A percentile compares a stretch with the other conserved stretches of the same genome.
Evolutionary conservation across 2,888 invertebrate species (phyloP).

Genomic region (Gymnocheta viridis): DNA sequence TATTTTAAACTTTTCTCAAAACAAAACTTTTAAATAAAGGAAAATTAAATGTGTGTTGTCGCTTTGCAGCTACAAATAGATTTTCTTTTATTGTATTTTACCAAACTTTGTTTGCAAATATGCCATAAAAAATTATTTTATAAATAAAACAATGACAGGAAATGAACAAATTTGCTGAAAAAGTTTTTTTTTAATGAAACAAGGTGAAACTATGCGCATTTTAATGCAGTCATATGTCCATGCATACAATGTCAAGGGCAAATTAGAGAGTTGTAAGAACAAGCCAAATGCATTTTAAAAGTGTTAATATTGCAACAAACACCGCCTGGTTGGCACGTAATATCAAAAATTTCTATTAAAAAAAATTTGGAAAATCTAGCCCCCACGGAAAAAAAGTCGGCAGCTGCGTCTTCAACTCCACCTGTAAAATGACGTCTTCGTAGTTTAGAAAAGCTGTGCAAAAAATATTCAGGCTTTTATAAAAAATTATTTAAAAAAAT

Average conservation of each 20-base stretch:
- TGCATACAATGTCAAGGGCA: neutral
- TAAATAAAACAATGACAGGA: conserved; percentile 29
- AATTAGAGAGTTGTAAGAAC: neutral
- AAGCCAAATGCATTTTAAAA: too few relatives aligned
- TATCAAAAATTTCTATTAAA: too few relatives aligned
- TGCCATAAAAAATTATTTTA: conserved; percentile 34
- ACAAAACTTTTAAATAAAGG: conserved; percentile 52
- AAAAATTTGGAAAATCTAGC: too few relatives aligned
- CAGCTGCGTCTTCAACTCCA: too few relatives aligned
- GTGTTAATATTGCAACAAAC: too few relatives aligned
- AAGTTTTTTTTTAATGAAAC: neutral
- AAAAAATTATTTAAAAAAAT: too few relatives aligned
- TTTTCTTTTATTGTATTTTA: conserved; percentile 27
- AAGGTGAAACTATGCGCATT: neutral
- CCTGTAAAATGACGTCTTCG: too few relatives aligned
- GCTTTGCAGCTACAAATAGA: conserved; percentile 19
- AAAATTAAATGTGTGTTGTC: conserved; percentile 55
- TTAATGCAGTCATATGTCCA: neutral
- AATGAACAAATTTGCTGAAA: conserved; percentile 10
- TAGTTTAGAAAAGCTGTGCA: too few relatives aligned
- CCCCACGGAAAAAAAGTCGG: too few relatives aligned
- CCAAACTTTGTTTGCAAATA: conserved; percentile 46
- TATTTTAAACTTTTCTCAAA: conserved; percentile 10
- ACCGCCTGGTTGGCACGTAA: too few relatives aligned
- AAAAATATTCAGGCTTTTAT: too few relatives aligned